Conservation (phyloP, 2,113 vertebrate genomes). For the Macrotus californicus region DNA sequence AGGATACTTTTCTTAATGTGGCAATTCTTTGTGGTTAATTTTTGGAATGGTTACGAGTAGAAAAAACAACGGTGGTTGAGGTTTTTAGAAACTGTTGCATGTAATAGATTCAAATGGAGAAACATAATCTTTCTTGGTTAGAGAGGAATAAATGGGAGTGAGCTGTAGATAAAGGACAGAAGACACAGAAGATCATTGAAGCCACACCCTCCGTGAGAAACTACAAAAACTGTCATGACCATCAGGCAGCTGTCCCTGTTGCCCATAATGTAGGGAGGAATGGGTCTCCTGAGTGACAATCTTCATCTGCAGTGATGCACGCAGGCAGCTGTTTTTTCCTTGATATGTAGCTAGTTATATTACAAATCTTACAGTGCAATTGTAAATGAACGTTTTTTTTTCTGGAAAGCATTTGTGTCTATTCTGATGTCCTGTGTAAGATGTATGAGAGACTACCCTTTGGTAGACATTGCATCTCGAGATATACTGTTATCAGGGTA, state of each 20-base stretch:
- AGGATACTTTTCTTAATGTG: neutral
- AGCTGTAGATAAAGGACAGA: neutral
- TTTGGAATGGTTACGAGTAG: neutral
- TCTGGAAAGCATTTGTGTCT: neutral
- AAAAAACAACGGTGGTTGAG: neutral
- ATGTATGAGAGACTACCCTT: neutral
- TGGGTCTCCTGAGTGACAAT: neutral
- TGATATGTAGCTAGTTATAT: neutral
- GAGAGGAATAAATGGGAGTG: neutral
- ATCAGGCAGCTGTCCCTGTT: neutral
- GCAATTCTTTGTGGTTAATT: neutral
- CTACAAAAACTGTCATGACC: neutral
- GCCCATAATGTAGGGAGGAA: neutral
- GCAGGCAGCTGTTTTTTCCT: neutral
- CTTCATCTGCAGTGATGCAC: neutral
- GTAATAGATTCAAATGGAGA: neutral
- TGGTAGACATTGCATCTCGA: neutral
- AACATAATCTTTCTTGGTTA: neutral
- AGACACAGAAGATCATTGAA: neutral
- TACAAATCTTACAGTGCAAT: neutral
- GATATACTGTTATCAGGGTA: neutral
- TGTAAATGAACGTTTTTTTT: neutral
- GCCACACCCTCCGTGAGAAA: rapidly evolving
- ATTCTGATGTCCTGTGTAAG: neutral
- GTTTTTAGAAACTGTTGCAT: neutral